Percentiles rank a stretch among this genome's conserved stretches.
Conservation (phyloP, 2,113 vertebrate species). For the Triplophysa tibetana region DNA sequence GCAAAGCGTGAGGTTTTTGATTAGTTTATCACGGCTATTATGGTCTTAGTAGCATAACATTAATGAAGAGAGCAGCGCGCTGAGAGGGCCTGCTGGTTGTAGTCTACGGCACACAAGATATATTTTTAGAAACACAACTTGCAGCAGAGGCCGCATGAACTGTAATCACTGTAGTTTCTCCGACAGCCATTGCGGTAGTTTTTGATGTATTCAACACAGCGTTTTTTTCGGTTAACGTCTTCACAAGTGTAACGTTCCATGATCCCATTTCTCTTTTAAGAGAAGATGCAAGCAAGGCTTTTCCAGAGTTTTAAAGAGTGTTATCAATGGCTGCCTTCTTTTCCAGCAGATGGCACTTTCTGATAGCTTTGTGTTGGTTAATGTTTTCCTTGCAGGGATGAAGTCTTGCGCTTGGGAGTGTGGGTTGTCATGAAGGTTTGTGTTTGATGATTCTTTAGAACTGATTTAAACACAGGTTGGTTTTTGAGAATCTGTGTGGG, state of each 20-base stretch:
- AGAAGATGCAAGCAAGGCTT: background rate
- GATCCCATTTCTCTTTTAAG: background rate
- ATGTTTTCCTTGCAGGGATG: slow-evolving; percentile 48
- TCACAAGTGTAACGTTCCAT: background rate
- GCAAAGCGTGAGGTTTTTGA: slow-evolving; percentile 45
- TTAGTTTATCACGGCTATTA: slow-evolving; percentile 45
- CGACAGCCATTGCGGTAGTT: slow-evolving; percentile 1
- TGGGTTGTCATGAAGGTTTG: slow-evolving; percentile 17
- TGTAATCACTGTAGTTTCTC: background rate
- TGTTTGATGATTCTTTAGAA: slow-evolving; percentile 29
- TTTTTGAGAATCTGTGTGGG: slow-evolving; percentile 19
- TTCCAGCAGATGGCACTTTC: slow-evolving; percentile 62
- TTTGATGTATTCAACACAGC: background rate
- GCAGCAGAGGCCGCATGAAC: slow-evolving; percentile 44
- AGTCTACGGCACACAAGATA: slow-evolving; percentile 51
- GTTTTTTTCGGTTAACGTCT: background rate
- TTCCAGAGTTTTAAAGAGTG: slow-evolving; percentile 34
- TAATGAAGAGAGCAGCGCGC: slow-evolving; percentile 48
- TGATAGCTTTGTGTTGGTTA: slow-evolving; percentile 57
- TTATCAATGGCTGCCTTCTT: slow-evolving; percentile 42
- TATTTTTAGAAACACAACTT: slow-evolving; percentile 67
- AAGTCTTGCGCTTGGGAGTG: slow-evolving; percentile 46
- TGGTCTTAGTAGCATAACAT: slow-evolving; percentile 28
- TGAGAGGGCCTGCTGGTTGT: slow-evolving; percentile 54
- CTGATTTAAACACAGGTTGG: slow-evolving; percentile 32